Percentiles rank a stretch among this genome's conserved stretches.
These are phyloP conservation scores for Oligia latruncula DNA, from an alignment of 2,888 invertebrate species.

Conservation along the genomic window DNA sequence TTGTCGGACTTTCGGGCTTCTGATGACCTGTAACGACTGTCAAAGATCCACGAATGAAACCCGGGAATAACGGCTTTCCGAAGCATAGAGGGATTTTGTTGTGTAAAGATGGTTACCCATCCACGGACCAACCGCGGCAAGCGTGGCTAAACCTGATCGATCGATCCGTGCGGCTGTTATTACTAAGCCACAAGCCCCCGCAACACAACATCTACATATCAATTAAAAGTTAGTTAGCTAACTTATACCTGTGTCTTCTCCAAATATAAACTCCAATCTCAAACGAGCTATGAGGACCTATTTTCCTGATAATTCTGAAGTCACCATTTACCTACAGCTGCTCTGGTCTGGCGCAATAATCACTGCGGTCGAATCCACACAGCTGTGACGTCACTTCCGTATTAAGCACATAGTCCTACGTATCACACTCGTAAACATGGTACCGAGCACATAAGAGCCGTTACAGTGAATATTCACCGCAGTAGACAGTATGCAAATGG, in stretches of 20 bases:
- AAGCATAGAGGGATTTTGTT: no score
- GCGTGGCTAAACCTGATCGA: no score
- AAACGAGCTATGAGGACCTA: neutral
- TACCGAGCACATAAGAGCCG: constrained; percentile 23
- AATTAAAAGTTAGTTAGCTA: neutral
- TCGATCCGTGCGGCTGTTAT: no score
- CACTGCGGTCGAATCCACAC: neutral
- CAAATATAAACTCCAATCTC: neutral
- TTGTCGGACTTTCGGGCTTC: neutral
- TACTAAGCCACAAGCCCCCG: neutral
- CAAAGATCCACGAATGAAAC: no score
- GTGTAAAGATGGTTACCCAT: no score
- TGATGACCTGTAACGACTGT: no score
- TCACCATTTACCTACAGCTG: neutral
- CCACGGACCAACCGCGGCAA: no score
- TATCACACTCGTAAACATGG: constrained; percentile 24
- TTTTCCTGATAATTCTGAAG: neutral
- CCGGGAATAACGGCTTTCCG: no score
- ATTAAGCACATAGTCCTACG: constrained; percentile 15
- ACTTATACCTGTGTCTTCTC: neutral
- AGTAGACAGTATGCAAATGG: constrained; percentile 58
- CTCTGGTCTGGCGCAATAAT: neutral
- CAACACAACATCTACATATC: neutral
- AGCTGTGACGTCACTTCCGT: constrained; percentile 12
- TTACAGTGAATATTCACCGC: constrained; percentile 55